Evolutionary conservation across 2,113 vertebrate species (phyloP).

Genomic region (Chrysochloris asiatica): DNA sequence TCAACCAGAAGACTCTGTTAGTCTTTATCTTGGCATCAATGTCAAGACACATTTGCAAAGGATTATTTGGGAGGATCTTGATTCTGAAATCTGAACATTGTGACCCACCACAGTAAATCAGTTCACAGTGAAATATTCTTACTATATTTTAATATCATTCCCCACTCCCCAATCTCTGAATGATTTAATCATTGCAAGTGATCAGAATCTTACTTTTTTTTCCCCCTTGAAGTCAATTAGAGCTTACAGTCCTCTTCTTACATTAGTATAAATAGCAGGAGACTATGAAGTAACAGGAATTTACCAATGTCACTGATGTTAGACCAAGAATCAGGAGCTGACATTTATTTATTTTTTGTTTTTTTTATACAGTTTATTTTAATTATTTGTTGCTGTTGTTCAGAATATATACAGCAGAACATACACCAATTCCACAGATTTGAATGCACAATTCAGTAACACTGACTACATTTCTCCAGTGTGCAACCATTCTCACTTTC

Average conservation of each 20-base stretch:
- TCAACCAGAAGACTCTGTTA: background rate
- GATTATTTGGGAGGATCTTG: background rate
- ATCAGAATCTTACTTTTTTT: background rate
- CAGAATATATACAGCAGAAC: too few species aligned
- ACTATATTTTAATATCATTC: background rate
- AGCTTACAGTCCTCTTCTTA: background rate
- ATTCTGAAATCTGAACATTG: background rate
- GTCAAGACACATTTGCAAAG: background rate
- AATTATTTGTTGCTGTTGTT: too few species aligned
- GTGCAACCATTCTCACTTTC: too few species aligned
- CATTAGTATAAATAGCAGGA: slow-evolving; percentile 1
- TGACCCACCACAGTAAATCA: background rate
- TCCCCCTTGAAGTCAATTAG: background rate
- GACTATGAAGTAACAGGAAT: background rate
- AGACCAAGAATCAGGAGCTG: background rate
- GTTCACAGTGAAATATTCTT: background rate
- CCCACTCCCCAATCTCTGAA: background rate
- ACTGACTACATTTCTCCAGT: too few species aligned
- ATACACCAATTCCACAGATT: too few species aligned
- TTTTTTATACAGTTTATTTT: too few species aligned
- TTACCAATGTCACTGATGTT: background rate
- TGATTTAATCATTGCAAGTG: background rate
- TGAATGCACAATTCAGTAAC: too few species aligned
- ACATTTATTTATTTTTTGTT: too few species aligned
- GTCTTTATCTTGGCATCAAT: too few species aligned